A percentile compares a stretch with the other conserved stretches of the same genome.
These are phyloP conservation scores for Colletes latitarsis DNA, from an alignment of 1,140 invertebrate species.

Conservation along the genomic window DNA sequence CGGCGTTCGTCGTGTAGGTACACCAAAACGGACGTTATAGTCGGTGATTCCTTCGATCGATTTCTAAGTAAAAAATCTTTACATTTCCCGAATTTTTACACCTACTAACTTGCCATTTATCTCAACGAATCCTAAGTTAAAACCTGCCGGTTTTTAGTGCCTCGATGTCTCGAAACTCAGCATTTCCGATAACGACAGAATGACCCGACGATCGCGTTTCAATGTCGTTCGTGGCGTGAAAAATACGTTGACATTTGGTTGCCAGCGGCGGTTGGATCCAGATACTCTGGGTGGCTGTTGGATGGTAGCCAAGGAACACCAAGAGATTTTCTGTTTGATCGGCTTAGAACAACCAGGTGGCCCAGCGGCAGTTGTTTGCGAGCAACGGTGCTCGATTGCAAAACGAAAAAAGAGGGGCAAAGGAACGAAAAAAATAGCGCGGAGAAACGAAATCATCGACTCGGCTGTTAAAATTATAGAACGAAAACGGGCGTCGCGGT, in stretches of 20 bases:
- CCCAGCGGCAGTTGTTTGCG: constrained; percentile 72
- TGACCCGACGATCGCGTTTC: too few species aligned
- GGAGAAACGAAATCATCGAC: constrained; percentile 72
- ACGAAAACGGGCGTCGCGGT: constrained; percentile 75
- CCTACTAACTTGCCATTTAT: too few species aligned
- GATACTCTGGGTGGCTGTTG: neutral
- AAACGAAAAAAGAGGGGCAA: constrained; percentile 31
- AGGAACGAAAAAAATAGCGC: constrained; percentile 34
- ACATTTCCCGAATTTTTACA: too few species aligned
- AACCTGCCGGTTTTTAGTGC: too few species aligned
- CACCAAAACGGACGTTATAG: too few species aligned
- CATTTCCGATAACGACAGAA: too few species aligned
- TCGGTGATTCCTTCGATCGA: too few species aligned
- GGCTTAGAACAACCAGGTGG: constrained; percentile 73
- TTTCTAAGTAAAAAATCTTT: neutral
- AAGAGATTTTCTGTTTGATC: constrained; percentile 64
- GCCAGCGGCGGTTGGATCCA: neutral
- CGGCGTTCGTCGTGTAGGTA: too few species aligned
- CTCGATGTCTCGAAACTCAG: too few species aligned
- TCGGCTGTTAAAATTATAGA: constrained; percentile 79
- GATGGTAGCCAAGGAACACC: constrained; percentile 19
- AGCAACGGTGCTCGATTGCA: constrained; percentile 62
- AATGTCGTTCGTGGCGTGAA: too few species aligned
- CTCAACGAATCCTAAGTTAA: too few species aligned
- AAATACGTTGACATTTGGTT: constrained; percentile 17